Evolutionary conservation across 2,888 invertebrate species (phyloP).

Genomic region (Tribolium freemani): DNA sequence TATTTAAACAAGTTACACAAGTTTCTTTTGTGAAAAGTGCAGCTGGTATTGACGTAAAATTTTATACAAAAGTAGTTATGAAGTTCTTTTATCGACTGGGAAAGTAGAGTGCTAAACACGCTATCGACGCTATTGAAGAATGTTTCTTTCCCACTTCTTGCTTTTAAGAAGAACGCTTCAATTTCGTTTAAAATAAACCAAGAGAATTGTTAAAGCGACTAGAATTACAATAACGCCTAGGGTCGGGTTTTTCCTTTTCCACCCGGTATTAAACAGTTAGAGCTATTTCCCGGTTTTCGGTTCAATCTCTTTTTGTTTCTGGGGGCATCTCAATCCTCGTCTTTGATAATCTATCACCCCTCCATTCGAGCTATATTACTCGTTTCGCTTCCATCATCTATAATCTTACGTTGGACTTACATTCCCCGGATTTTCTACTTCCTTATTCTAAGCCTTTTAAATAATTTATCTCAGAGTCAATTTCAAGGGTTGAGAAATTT

Average conservation of each 20-base stretch:
- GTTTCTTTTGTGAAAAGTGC: no score
- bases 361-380: neutral
- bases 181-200: neutral
- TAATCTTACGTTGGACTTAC: neutral
- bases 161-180: neutral
- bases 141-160: neutral
- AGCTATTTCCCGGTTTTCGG: neutral
- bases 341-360: constrained; percentile 11
- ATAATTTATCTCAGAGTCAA: constrained; percentile 13
- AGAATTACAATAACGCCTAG: neutral
- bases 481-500: constrained; percentile 14
- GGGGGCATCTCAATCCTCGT: neutral
- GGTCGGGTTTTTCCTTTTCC: neutral
- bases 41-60: no score
- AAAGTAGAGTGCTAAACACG: no score
- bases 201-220: neutral
- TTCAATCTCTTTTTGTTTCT: constrained; percentile 5
- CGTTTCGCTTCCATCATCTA: constrained; percentile 1
- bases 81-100: no score
- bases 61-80: no score
- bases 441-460: constrained; percentile 14
- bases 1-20: no score
- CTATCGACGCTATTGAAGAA: neutral
- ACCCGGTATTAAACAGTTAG: constrained; percentile 1
- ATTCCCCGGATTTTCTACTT: constrained; percentile 5